These are phyloP conservation scores for Oxycera nigricornis DNA, from an alignment of 2,888 invertebrate species.

Conservation along the genomic window DNA sequence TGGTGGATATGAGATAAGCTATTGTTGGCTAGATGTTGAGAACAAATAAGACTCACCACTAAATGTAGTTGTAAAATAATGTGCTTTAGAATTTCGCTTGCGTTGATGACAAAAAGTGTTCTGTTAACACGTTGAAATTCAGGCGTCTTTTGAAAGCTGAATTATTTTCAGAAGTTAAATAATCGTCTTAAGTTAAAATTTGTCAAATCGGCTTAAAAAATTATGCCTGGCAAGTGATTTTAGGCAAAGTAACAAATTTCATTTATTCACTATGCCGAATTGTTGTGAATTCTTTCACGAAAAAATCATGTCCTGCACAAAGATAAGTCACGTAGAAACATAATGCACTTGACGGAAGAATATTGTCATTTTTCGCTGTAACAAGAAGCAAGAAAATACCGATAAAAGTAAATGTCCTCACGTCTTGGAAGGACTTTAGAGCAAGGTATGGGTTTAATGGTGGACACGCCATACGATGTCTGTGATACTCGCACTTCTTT, in stretches of 20 bases:
- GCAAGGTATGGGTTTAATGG: neutral
- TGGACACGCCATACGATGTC: neutral
- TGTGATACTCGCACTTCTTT: neutral
- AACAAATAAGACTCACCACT: too few relatives aligned
- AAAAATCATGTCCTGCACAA: neutral
- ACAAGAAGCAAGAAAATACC: neutral
- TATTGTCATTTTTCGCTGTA: neutral
- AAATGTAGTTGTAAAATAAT: neutral
- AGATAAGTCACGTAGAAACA: neutral
- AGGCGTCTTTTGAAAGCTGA: too few relatives aligned
- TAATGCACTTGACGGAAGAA: neutral
- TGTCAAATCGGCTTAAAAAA: too few relatives aligned
- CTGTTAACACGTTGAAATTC: too few relatives aligned
- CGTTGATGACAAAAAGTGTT: too few relatives aligned
- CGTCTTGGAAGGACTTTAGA: slow-evolving; percentile 20
- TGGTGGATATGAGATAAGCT: slow-evolving; percentile 19
- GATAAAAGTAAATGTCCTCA: slow-evolving; percentile 12
- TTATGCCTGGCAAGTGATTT: too few relatives aligned
- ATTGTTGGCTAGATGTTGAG: neutral
- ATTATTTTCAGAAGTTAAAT: too few relatives aligned
- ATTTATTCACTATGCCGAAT: neutral
- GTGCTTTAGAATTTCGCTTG: too few relatives aligned
- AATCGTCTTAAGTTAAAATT: too few relatives aligned
- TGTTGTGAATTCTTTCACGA: neutral
- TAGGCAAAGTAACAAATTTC: too few relatives aligned